phyloP scores from a whole-genome alignment of 2,888 invertebrate genomes.

The Synanthedon formicaeformis region DNA sequence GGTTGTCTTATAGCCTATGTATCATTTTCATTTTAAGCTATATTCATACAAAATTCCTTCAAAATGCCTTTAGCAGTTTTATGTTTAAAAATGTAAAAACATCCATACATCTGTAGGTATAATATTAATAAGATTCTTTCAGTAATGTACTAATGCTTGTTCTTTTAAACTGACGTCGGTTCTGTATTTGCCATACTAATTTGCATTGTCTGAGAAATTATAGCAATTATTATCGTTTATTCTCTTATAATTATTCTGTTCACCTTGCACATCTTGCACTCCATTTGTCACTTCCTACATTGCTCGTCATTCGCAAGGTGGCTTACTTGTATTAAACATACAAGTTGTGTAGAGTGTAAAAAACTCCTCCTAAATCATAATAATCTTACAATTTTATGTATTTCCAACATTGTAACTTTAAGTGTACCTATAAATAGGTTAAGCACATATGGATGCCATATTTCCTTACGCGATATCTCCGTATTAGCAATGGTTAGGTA shows the following conservation, averaged over 20 bases:
- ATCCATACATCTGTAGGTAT: too few species aligned
- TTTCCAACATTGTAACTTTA: not conserved
- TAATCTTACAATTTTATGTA: not conserved
- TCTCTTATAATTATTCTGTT: not conserved
- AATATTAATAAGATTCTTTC: too few species aligned
- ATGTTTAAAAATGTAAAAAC: too few species aligned
- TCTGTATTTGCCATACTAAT: too few species aligned
- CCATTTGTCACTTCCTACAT: not conserved
- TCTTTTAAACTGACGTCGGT: too few species aligned
- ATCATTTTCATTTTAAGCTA: too few species aligned
- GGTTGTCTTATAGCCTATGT: too few species aligned
- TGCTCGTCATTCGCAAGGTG: not conserved
- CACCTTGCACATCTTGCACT: not conserved
- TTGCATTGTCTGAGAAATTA: not conserved
- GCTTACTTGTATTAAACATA: not conserved
- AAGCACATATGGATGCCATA: slow-evolving; percentile 2
- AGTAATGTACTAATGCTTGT: too few species aligned
- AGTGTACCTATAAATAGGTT: not conserved
- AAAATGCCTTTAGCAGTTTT: too few species aligned
- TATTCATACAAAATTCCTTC: too few species aligned
- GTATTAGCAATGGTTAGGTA: not conserved
- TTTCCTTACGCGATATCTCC: not conserved
- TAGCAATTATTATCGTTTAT: not conserved
- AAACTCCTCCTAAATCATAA: not conserved
- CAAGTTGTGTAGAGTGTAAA: not conserved